Evolutionary conservation across 1,140 invertebrate species (phyloP), one percentile per base, ranked within the genome.

Genomic region (Meloidogyne floridensis): DNA sequence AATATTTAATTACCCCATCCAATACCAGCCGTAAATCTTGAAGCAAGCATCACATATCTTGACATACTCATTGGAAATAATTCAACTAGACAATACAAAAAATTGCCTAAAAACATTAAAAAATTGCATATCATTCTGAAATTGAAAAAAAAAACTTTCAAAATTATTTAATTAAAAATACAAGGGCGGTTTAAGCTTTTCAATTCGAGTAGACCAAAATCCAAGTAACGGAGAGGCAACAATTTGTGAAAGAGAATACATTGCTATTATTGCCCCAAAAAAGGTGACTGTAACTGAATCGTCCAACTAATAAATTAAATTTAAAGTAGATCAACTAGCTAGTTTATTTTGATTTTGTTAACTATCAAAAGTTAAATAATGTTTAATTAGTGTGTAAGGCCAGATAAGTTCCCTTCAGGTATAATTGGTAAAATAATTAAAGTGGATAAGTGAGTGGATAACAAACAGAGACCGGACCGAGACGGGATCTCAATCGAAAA

Each of bases 11-110:
- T 20, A 81, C 78, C 74, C 47, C 78, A 80, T 70, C 86, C 86
- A 43, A 86, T 51, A 6, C 86, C 86, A 32, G 80, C 75, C 42
- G 86, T 75, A 69, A 87, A 75, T 75, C 86, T 70, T 10, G 81
- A 80, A 13, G 76, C 13, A 32, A 87, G 69, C 65, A 87, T 80
- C 3, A 84, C 72, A 72, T 75, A 84, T 53, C 78, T 73, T 2
- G 51, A 20, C 18, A 47, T 43, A 43, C 42, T 65, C n/a, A 18
- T 43, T 43, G 77, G 77, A 72, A 79, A 79, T 18, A 79, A n/a
- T 74, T 82, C 80, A n/a, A 81, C 70, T 18, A 80, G 6, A 69
- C 82, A 80, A 74, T 82, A 82, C n/a, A 82, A 51, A 11, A 65
- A 15, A 75, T 82, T 82, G 70, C 81, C 81, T 51, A 75, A 4